Percentiles rank a stretch among this genome's conserved stretches.
Evolutionary conservation across 2,113 vertebrate species (phyloP).

Genomic region (Bothrops jararaca): DNA sequence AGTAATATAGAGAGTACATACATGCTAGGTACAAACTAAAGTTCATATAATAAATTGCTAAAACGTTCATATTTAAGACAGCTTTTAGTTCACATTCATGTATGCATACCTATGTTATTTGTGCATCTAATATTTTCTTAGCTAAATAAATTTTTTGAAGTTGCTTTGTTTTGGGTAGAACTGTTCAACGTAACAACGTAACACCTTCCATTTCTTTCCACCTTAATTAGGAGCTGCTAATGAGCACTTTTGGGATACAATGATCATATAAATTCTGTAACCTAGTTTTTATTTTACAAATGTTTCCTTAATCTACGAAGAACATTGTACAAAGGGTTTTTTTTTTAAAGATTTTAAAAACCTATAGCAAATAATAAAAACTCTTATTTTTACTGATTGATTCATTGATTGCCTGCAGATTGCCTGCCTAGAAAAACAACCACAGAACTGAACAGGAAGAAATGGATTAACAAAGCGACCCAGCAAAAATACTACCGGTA

Average conservation of each 20-base stretch:
- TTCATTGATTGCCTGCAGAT: background rate
- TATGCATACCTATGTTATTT: background rate
- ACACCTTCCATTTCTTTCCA: background rate
- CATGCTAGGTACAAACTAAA: background rate
- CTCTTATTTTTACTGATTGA: background rate
- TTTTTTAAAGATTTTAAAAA: background rate
- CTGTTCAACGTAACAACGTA: background rate
- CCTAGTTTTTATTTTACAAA: background rate
- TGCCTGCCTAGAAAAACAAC: background rate
- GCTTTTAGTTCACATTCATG: background rate
- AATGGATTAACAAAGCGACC: background rate
- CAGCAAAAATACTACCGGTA: background rate
- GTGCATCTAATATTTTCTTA: background rate
- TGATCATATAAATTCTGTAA: background rate
- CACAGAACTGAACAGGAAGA: background rate
- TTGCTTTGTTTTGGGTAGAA: background rate
- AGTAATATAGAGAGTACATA: background rate
- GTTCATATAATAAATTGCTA: background rate
- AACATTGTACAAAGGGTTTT: background rate
- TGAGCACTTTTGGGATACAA: background rate
- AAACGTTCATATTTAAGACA: background rate
- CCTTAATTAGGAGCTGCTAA: background rate
- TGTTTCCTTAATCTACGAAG: background rate
- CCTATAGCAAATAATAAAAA: background rate
- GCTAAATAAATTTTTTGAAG: background rate